Evolutionary conservation across 2,888 invertebrate genomes (phyloP).

Genomic region (Carterocephalus palaemon): DNA sequence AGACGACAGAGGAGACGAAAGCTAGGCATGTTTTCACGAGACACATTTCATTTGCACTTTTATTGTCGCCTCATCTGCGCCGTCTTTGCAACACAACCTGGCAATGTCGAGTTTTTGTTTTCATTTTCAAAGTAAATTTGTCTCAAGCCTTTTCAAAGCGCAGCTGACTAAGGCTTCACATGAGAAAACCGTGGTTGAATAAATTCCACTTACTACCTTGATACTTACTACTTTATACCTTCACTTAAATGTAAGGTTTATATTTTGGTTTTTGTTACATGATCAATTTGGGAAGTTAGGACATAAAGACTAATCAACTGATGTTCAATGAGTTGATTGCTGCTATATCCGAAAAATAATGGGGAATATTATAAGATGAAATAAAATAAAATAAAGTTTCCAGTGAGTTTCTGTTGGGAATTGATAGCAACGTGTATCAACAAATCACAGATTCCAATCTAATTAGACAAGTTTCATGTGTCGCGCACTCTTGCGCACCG

Average conservation of each 20-base stretch:
- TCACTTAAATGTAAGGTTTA: too few relatives aligned
- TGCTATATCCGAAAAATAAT: too few relatives aligned
- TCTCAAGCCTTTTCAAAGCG: slow-evolving; percentile 1
- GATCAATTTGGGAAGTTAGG: too few relatives aligned
- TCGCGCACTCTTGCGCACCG: background rate
- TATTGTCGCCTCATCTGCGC: slow-evolving; percentile 9
- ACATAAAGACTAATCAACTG: too few relatives aligned
- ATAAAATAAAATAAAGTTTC: too few relatives aligned
- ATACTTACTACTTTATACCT: too few relatives aligned
- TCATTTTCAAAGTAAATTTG: slow-evolving; percentile 1
- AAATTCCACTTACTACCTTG: too few relatives aligned
- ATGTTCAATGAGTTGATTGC: too few relatives aligned
- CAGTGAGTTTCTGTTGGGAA: too few relatives aligned
- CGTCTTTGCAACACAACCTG: slow-evolving; percentile 3
- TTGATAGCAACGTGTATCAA: background rate
- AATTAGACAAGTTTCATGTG: slow-evolving; percentile 17
- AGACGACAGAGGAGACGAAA: slow-evolving; percentile 17
- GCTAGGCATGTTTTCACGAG: slow-evolving; percentile 3
- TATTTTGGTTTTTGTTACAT: too few relatives aligned
- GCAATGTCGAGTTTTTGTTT: slow-evolving; percentile 2
- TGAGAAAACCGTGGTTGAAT: background rate
- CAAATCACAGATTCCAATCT: slow-evolving; percentile 5
- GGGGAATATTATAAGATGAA: too few relatives aligned
- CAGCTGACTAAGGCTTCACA: background rate
- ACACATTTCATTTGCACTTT: slow-evolving; percentile 18